phyloP scores from a whole-genome alignment of 2,113 vertebrate genomes.

The Pedetes capensis region DNA sequence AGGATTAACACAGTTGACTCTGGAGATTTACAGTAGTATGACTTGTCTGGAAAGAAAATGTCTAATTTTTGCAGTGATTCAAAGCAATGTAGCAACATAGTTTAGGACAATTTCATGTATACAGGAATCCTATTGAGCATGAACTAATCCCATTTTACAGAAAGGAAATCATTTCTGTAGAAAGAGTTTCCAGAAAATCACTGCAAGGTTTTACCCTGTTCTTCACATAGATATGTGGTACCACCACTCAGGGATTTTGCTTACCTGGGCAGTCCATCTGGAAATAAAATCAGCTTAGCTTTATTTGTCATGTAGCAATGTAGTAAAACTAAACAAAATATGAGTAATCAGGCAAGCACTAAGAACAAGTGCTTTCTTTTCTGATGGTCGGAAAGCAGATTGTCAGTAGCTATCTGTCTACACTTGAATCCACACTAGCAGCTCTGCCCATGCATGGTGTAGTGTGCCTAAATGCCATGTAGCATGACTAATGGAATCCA shows the following conservation, averaged over 20 bases:
- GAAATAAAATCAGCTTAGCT: neutral
- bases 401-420: neutral
- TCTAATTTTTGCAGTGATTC: neutral
- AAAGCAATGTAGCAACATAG: neutral
- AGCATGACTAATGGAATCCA: neutral
- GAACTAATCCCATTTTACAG: constrained; percentile 5
- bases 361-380: neutral
- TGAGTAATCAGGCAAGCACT: neutral
- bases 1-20: neutral
- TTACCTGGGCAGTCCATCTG: neutral
- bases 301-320: neutral
- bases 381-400: neutral
- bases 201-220: neutral
- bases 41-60: neutral
- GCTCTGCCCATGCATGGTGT: neutral
- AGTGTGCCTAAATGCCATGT: neutral
- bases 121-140: neutral
- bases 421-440: neutral
- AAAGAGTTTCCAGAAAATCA: too few species aligned
- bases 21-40: neutral
- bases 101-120: neutral
- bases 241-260: neutral
- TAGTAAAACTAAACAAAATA: neutral
- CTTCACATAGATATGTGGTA: neutral
- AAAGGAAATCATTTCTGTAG: neutral